Percentiles rank a stretch among this genome's conserved stretches.
These are phyloP conservation scores for Dyspetes luteomarginatus DNA, from an alignment of 2,888 invertebrate genomes.

Conservation along the genomic window DNA sequence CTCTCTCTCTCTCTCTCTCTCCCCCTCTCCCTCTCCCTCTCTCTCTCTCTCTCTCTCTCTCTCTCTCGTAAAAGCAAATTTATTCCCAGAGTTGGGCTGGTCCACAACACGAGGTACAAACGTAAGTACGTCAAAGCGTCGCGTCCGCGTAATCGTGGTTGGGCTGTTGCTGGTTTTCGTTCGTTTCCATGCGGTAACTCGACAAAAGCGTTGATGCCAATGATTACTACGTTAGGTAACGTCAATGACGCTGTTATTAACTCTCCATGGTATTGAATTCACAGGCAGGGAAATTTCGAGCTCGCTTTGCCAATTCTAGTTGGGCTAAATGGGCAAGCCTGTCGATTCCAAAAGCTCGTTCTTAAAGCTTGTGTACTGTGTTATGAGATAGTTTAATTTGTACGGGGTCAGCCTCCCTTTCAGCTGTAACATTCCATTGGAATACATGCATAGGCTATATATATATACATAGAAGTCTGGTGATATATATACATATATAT, in stretches of 20 bases:
- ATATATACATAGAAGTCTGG: no score
- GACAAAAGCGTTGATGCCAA: not conserved
- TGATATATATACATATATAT: no score
- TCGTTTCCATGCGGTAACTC: not conserved
- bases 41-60: constrained; percentile 26
- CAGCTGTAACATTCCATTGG: no score
- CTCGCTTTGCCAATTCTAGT: not conserved
- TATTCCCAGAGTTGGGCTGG: no score
- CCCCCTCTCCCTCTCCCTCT: no score
- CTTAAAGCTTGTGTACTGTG: no score
- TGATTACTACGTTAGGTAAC: not conserved
- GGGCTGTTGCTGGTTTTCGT: constrained; percentile 63
- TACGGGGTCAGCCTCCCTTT: no score
- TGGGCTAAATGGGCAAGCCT: not conserved
- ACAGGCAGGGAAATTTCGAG: not conserved
- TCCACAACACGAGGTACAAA: constrained; percentile 59
- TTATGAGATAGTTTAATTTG: no score
- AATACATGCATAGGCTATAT: no score
- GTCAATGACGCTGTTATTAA: not conserved
- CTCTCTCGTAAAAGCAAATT: constrained; percentile 62
- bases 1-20: not conserved
- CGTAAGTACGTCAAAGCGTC: constrained; percentile 70
- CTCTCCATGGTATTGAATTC: not conserved
- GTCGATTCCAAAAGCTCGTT: no score
- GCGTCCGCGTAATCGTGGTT: constrained; percentile 67